Evolutionary conservation across 2,797 vertebrate species (phyloP).

Genomic region (Oophaga sylvatica): DNA sequence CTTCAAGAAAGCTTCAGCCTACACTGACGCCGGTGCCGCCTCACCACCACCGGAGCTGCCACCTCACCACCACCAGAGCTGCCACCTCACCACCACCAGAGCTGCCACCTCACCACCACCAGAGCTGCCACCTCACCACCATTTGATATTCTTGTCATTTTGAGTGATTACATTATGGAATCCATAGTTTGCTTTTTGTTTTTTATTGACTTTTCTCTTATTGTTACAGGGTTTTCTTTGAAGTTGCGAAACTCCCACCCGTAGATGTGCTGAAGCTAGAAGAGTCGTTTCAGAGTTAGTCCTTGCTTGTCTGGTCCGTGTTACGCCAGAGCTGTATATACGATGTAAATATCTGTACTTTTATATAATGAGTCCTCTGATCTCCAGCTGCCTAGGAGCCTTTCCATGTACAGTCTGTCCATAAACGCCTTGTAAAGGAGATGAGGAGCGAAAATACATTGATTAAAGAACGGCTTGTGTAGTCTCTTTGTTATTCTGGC

Average conservation of each 20-base stretch:
- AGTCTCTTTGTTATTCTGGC: too few relatives aligned
- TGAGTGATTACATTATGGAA: too few relatives aligned
- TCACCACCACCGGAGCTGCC: too few relatives aligned
- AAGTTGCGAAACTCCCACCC: slow-evolving; percentile 81
- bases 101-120: too few relatives aligned
- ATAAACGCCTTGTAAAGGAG: neutral
- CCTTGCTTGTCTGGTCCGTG: neutral
- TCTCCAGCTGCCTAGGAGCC: neutral
- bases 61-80: too few relatives aligned
- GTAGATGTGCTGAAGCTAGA: slow-evolving; percentile 77
- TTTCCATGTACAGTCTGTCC: slow-evolving; percentile 14
- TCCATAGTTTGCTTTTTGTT: too few relatives aligned
- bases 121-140: too few relatives aligned
- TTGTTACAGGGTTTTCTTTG: slow-evolving; percentile 84
- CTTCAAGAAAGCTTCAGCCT: too few relatives aligned
- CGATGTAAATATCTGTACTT: slow-evolving; percentile 51
- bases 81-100: too few relatives aligned
- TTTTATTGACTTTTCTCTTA: neutral
- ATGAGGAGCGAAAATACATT: neutral
- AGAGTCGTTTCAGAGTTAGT: slow-evolving; percentile 58
- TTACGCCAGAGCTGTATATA: slow-evolving; percentile 42
- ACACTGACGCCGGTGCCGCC: too few relatives aligned
- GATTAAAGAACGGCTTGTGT: neutral
- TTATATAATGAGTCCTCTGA: slow-evolving; percentile 28
- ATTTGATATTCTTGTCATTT: too few relatives aligned